Evolutionary conservation across 2,113 vertebrate genomes (phyloP), one percentile per base, ranked within the genome.

Genomic region (Malurus cyaneus): DNA sequence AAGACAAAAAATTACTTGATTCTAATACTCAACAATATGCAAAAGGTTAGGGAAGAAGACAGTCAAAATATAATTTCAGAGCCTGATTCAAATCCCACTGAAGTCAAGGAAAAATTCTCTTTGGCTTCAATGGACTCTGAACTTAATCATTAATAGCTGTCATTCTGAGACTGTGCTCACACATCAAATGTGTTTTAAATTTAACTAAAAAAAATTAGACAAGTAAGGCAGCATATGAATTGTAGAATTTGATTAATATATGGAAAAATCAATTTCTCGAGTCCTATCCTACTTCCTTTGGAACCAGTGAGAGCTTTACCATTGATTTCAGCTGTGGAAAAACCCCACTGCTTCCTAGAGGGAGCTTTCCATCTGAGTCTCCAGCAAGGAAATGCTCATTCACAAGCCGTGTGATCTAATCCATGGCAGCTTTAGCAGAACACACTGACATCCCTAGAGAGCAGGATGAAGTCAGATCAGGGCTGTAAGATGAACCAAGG

Each of bases 391-490:
- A 95, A 92, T 18, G 41, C 49, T 93, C 88, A 78, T 76, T 95
- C 77, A 92, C 1, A 5, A 94, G 81, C 92, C 39, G 39, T 9
- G 2, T 4, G 5, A 70, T 78, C 72, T 96, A 96, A 97, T 97
- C 96, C 96, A 94, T 50, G 52, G 64, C 86, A 96, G 95, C 92
- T 95, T 97, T 95, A 94, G 91, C 90, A 80, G 92, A 96, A 60
- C 77, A 71, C 92, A 60, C 53, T 34, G 53, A 60, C 88, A 70
- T 95, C 93, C 90, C 82, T 71, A 53, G 90, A 91, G 91, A 95
- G 91, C 28, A 80, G 91, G 93, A 95, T 95, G 94, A 97, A 96
- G 94, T 88, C 92, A 96, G 88, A 95, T 96, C 88, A 96, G 90
- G 92, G 79, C 84, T 76, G 59, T 95, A 93, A 97, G 91, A 96